Base-by-base conservation (phyloP, 1,140 invertebrate genomes). In the Bilobella aurantiaca region DNA sequence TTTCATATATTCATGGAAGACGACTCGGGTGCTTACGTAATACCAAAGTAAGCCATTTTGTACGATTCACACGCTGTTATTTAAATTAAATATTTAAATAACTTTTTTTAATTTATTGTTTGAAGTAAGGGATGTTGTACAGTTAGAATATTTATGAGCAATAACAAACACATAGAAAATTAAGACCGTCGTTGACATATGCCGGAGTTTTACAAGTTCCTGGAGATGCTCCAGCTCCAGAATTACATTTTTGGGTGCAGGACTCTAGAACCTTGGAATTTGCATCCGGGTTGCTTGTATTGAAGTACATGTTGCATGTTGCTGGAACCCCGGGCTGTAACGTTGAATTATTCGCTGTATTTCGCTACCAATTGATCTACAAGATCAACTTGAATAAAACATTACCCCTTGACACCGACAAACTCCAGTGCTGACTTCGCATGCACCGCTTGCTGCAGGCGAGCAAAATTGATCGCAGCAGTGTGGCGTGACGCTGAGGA, bases 11-110 rank as follows among this genome's bases (percentile, higher is more conserved):
- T 84, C 5, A 82, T 82, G 63, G 23, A 25, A 16, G 78, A 77
- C 28, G 80, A 82, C 58, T 77, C 81, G 64, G 82, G 82, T 58
- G 80, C 84, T 76, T 88, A 89, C 71, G 82, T 90, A 29, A 86
- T 90, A 74, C 85, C 87, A 30, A 89, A 89, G 86, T 88, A 81
- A 79, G 75, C 73, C 62, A 37, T 16, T 29, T 46, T n/a, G 21
- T 21, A 56, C 3, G 1, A 42, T 42, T 42, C 18, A 42, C 18
- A 12, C 18, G 8, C 8, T 42, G 8, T 42, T 42, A 18, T 18
- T 42, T 42, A 8, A 42, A 42, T 8, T 8, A 8, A 42, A 18
- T 18, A 12, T 42, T 8, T 12, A 42, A 42, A 8, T 42, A 42
- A 42, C 8, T 18, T 42, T 42, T 12, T 12, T 12, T 8, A 8